Evolutionary conservation across 1,140 invertebrate species (phyloP).

Genomic region (Diabrotica undecimpunctata): DNA sequence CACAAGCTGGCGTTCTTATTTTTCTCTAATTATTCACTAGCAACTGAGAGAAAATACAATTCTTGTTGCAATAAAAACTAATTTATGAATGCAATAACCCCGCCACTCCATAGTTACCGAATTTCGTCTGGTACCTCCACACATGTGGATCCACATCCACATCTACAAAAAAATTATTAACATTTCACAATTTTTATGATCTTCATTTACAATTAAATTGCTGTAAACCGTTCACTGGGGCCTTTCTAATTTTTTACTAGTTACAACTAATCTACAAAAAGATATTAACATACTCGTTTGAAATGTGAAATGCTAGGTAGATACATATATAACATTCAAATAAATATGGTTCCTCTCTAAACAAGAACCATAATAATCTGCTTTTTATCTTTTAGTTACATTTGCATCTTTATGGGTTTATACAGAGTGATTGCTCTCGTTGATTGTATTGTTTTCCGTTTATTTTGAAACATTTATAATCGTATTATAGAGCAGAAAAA

Average conservation of each 20-base stretch:
- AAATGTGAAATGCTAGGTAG: background rate
- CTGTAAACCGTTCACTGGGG: background rate
- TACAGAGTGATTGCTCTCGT: no score
- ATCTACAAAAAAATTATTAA: background rate
- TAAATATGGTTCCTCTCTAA: background rate
- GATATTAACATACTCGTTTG: background rate
- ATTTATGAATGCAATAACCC: no score
- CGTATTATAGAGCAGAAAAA: no score
- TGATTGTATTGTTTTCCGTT: no score
- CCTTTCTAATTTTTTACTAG: background rate
- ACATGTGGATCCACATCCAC: no score
- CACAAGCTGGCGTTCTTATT: no score
- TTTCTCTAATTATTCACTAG: no score
- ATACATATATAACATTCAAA: background rate
- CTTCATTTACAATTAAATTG: slow-evolving; percentile 1
- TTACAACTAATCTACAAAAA: background rate
- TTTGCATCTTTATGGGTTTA: background rate
- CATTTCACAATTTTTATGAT: background rate
- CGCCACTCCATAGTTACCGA: no score
- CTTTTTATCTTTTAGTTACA: background rate
- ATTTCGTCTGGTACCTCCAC: no score
- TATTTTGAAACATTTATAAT: no score
- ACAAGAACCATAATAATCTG: background rate
- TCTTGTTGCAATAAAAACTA: no score
- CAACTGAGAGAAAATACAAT: no score